Base-by-base conservation (phyloP, 2,797 vertebrate species). In the Propithecus deckenii region DNA sequence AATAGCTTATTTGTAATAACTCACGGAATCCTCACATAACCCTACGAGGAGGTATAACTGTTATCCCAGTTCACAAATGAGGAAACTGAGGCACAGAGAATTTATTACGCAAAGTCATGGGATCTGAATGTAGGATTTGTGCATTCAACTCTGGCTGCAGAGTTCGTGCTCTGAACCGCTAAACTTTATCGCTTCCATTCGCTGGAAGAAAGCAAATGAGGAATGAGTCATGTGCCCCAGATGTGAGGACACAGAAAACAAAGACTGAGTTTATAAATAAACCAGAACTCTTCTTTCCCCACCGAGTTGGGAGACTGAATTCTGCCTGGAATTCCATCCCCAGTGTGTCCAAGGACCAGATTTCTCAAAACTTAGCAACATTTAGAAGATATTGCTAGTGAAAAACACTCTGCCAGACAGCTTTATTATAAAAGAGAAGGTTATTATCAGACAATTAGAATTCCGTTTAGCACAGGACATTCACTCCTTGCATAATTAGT, bases 51-150 rank as follows among this genome's bases (percentile, higher is more conserved):
- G 23, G 11, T 15, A 28, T 25, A 52, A 23, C 6, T 13, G 30
- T 72, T 7, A 10, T 13, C 14, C 41, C 32, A 7, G 22, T 55
- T 46, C 35, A 22, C 7, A 52, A 20, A n/a, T 2, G 28, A 41
- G 76, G 23, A 46, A 59, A 52, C 46, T 0, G 59, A 95, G 75
- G 55, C 35, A n/a, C 8, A 23, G 50, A 38, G 20, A 38, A 46
- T 28, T 41, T 25, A 38, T 5, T 52, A 35, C 28, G 25, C 25
- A 9, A 67, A 57, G 22, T 38, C 11, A 20, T 9, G 0, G 0
- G 1, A 25, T 50, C 1, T 3, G 7, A 43, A 6, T 1, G 2
- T 14, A 75, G 48, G 55, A 25, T 43, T 6, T 46, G 30, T 0
- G 7, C 9, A 20, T 15, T 0, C 5, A 38, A 15, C 50, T 30